Percentiles rank a stretch among this genome's conserved stretches.
These are phyloP conservation scores for Drosophila yakuba DNA, from an alignment of 1,140 invertebrate genomes.

Conservation along the genomic window DNA sequence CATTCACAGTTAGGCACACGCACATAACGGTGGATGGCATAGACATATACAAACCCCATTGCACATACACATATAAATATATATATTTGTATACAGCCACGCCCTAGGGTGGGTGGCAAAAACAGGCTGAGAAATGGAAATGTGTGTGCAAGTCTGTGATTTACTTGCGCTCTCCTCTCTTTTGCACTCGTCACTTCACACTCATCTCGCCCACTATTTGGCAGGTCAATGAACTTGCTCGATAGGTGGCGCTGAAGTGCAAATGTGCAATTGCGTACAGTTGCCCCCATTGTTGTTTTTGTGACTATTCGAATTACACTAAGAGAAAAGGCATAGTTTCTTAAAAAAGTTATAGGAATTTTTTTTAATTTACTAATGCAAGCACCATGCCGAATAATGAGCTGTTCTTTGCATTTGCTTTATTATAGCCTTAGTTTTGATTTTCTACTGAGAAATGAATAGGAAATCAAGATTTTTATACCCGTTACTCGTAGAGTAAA, in stretches of 20 bases:
- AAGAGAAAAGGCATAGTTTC: neutral
- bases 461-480: no score
- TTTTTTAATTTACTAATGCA: no score
- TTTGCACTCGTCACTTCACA: slow-evolving; percentile 8
- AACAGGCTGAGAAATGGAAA: slow-evolving; percentile 1
- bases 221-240: slow-evolving; percentile 77
- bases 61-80: slow-evolving; percentile 5
- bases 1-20: slow-evolving; percentile 57
- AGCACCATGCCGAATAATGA: no score
- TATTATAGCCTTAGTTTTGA: no score
- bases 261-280: slow-evolving; percentile 76
- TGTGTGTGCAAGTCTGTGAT: slow-evolving; percentile 72
- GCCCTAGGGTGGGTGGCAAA: slow-evolving; percentile 36
- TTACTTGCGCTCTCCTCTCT: slow-evolving; percentile 51
- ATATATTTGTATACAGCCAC: slow-evolving; percentile 9
- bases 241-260: slow-evolving; percentile 77
- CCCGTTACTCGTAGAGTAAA: no score
- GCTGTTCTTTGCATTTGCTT: no score
- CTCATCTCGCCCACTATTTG: slow-evolving; percentile 29
- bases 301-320: slow-evolving; percentile 17
- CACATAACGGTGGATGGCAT: slow-evolving; percentile 39
- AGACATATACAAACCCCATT: slow-evolving; percentile 14
- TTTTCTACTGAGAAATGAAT: no score
- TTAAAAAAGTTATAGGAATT: no score
- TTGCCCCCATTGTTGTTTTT: slow-evolving; percentile 52